Evolutionary conservation across 2,113 vertebrate species (phyloP).

Genomic region (Colius striatus): DNA sequence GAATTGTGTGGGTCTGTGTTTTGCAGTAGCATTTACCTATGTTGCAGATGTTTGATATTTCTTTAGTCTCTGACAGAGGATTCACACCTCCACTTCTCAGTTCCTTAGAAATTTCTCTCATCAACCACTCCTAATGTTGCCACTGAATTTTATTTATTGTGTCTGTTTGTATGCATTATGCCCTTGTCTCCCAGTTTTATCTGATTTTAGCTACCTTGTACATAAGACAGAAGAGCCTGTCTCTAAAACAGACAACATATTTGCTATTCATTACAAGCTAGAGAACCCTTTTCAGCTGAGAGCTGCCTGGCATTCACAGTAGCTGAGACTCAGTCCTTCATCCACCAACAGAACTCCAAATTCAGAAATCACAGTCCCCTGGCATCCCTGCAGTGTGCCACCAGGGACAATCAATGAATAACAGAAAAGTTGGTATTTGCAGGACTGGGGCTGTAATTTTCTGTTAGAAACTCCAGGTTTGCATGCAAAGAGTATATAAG

Average conservation of each 20-base stretch:
- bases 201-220: background rate
- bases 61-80: background rate
- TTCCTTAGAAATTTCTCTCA: background rate
- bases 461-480: background rate
- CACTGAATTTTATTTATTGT: background rate
- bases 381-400: background rate
- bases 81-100: background rate
- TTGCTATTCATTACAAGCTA: background rate
- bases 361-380: constrained; percentile 11
- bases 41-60: background rate
- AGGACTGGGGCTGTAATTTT: background rate
- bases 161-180: background rate
- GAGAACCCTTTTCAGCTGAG: background rate
- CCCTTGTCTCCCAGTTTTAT: background rate
- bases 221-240: background rate
- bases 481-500: background rate
- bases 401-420: background rate
- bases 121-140: background rate
- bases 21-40: background rate
- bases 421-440: background rate
- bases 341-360: background rate
- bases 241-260: background rate
- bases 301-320: background rate
- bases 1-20: background rate
- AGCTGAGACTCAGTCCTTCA: background rate